Evolutionary conservation across 2,113 vertebrate species (phyloP).

Genomic region (Vombatus ursinus): DNA sequence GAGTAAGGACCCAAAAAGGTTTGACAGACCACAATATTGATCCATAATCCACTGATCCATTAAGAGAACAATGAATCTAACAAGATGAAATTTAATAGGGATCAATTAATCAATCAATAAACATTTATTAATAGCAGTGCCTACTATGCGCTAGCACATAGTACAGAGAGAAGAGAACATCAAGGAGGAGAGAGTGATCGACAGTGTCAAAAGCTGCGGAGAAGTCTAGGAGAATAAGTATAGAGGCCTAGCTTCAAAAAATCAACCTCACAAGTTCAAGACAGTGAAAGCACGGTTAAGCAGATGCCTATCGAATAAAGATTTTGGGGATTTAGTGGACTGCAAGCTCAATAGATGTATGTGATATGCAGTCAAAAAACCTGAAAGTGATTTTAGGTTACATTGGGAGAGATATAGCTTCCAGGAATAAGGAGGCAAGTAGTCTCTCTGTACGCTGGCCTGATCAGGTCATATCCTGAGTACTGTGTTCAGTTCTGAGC

Average conservation of each 20-base stretch:
- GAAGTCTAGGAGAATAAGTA: not conserved
- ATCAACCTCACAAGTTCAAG: not conserved
- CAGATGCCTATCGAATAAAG: not conserved
- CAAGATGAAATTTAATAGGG: not conserved
- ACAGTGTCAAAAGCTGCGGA: not conserved
- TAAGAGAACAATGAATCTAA: not conserved
- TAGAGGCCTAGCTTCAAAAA: not conserved
- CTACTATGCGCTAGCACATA: not conserved
- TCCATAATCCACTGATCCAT: not conserved
- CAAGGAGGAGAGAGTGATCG: not conserved
- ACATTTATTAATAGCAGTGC: too few relatives aligned
- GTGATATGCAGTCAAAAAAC: not conserved
- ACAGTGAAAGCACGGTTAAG: not conserved
- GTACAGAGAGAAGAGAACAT: not conserved
- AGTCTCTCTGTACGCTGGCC: not conserved
- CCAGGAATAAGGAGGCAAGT: not conserved
- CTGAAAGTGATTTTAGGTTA: too few relatives aligned
- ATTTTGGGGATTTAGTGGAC: not conserved
- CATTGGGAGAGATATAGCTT: not conserved
- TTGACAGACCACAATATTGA: not conserved
- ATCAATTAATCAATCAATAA: not conserved
- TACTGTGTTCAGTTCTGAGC: not conserved
- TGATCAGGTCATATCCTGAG: not conserved
- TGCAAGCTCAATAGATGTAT: too few relatives aligned
- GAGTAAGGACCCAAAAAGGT: not conserved